Conservation (phyloP, 2,797 vertebrate genomes). For the Cossypha heuglini region DNA sequence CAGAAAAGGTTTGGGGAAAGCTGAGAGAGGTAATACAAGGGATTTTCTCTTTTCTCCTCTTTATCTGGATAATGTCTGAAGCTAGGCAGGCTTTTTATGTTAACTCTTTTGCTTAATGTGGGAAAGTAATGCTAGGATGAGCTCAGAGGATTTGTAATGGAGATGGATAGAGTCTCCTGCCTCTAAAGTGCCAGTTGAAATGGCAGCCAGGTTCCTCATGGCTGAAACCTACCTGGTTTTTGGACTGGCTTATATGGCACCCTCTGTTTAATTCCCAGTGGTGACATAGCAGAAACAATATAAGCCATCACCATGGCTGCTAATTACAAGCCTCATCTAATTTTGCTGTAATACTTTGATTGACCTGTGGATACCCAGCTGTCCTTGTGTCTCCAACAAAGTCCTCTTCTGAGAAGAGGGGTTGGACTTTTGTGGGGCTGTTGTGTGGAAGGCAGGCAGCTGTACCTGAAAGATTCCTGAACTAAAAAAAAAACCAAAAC, state of each 20-base stretch:
- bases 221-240: neutral
- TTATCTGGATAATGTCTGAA: conserved; percentile 44
- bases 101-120: conserved; percentile 55
- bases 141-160: conserved; percentile 54
- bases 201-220: neutral
- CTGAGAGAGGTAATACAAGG: neutral
- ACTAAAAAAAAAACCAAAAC: neutral
- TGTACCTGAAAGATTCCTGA: neutral
- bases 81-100: conserved; percentile 37
- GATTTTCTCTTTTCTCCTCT: conserved; percentile 42
- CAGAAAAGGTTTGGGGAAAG: neutral
- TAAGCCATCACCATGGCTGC: neutral
- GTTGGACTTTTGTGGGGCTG: neutral
- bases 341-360: neutral
- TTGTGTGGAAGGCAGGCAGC: neutral
- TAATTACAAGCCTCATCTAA: neutral
- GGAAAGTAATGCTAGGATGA: conserved; percentile 53
- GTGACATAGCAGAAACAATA: neutral
- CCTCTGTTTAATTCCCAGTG: neutral
- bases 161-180: conserved; percentile 30
- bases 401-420: neutral
- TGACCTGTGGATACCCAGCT: neutral
- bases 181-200: neutral
- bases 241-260: neutral
- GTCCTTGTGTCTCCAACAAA: neutral